Conservation (phyloP, 2,888 invertebrate genomes). For the Tribolium freemani region DNA sequence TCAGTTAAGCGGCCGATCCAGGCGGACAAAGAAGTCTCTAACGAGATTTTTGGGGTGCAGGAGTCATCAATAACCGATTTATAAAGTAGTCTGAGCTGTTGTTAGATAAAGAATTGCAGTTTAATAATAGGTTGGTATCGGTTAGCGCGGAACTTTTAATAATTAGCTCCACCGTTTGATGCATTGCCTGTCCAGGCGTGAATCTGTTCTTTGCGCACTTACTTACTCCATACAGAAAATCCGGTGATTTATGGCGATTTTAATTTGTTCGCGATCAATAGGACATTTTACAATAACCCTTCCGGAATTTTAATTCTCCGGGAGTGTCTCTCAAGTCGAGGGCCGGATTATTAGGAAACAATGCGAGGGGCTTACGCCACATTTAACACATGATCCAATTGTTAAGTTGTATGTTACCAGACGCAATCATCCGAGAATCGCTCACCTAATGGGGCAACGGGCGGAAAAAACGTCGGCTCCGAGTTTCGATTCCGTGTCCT, state of each 20-base stretch:
- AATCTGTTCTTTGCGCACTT: conserved; percentile 41
- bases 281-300: conserved; percentile 28
- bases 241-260: conserved; percentile 49
- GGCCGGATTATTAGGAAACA: conserved; percentile 33
- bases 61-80: conserved; percentile 50
- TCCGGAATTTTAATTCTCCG: conserved; percentile 34
- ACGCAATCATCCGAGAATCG: conserved; percentile 51
- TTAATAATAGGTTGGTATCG: conserved; percentile 47
- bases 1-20: conserved; percentile 35
- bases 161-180: conserved; percentile 47
- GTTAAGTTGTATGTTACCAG: conserved; percentile 50
- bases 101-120: conserved; percentile 49
- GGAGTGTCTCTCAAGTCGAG: conserved; percentile 8
- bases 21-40: conserved; percentile 40
- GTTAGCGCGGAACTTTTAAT: conserved; percentile 46
- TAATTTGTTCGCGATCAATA: conserved; percentile 51
- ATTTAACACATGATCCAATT: conserved; percentile 53
- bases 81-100: conserved; percentile 46
- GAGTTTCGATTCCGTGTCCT: conserved; percentile 38
- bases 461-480: conserved; percentile 44
- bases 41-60: conserved; percentile 36
- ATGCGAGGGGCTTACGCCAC: conserved; percentile 34
- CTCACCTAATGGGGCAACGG: conserved; percentile 44
- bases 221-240: conserved; percentile 45
- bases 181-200: conserved; percentile 46